Evolutionary conservation across 2,888 invertebrate genomes (phyloP), one percentile per base, ranked within the genome.

Genomic region (Caenorhabditis sp.): DNA sequence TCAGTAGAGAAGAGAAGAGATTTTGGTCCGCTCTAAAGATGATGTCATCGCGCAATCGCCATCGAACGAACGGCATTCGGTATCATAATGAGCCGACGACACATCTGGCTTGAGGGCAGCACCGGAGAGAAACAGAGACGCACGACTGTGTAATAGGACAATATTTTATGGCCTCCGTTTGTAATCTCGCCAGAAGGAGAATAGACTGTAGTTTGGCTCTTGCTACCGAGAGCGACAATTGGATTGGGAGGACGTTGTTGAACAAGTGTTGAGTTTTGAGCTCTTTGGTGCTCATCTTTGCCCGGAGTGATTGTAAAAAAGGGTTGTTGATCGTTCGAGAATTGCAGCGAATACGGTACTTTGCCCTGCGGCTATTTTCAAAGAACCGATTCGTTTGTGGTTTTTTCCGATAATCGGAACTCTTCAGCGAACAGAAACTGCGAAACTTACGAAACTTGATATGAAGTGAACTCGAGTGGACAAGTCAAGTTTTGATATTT

Each of bases 11-110:
- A 40, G 15, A 40, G 40, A 15, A 9, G 40, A 40, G 13, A 9
- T 11, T 51, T 26, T 18, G 37, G 53, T 18, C 60, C 53, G 32
- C 18, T 1, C 6, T 35, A 37, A 37, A 62, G 32, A 62, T 70
- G 61, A 70, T 44, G 61, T 70, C 70, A 70, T 61, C 44, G 37
- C 40, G 32, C 18, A 20, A n/a, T n/a, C n/a, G n/a, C n/a, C n/a
- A n/a, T n/a, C n/a, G 11, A 35, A 24, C 26, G n/a, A n/a, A 13
- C 28, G 24, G 56, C 40, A 40, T 40, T 53, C 22, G 50, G 61
- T 61, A 70, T 70, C 58, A 62, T 70, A 37, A 70, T 70, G 55
- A 55, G 51, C 51, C 61, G 53, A 40, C 37, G n/a, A 32, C 26
- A 60, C 70, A 70, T 62, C 70, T 61, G 32, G 32, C 32, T 32